Evolutionary conservation across 2,797 vertebrate species (phyloP), one percentile per base, ranked within the genome.

Genomic region (Erpetoichthys calabaricus): DNA sequence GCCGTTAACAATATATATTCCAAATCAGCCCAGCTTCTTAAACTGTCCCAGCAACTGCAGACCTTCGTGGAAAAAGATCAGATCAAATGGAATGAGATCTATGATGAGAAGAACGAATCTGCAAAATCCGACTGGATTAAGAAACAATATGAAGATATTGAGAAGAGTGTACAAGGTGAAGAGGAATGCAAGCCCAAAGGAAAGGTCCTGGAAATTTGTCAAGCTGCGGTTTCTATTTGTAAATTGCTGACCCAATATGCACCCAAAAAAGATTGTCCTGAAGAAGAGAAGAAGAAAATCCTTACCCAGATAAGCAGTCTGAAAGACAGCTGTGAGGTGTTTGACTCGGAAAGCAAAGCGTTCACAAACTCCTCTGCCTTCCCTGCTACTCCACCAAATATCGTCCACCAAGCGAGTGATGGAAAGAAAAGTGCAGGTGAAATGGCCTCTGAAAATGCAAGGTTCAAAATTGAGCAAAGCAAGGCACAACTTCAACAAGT

Each of bases 1-100:
- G 8, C 51, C 42, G 8, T 44, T 50, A 47, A 44, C 53, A 56
- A 60, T 6, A 42, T 64, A 42, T 42, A 41, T 45, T 3, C 51
- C 47, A 58, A 64, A 47, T 47, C 56, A 47, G 7, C 5, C 5
- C 9, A 55, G 5, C 44, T 64, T 42, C 50, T 58, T 42, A 41
- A 7, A 3, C 51, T 50, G 6, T 25, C 47, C 6, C 9, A 47
- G n/a, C 8, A 4, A 8, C 8, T 64, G 5, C 2, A 45, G 3
- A n/a, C 1, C 4, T 60, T 53, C 51, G 52, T 63, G 41, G 45
- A 57, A 1, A 41, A 59, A 9, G 44, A 57, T 44, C 6, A 59
- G 10, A 69, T 65, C 47, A 53, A 47, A 43, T 63, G 61, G 62
- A 57, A 0, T 47, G 57, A 60, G 1, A 7, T 69, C 3, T 47